Base-by-base conservation (phyloP, 2,888 invertebrate species). In the Agrotis puta region DNA sequence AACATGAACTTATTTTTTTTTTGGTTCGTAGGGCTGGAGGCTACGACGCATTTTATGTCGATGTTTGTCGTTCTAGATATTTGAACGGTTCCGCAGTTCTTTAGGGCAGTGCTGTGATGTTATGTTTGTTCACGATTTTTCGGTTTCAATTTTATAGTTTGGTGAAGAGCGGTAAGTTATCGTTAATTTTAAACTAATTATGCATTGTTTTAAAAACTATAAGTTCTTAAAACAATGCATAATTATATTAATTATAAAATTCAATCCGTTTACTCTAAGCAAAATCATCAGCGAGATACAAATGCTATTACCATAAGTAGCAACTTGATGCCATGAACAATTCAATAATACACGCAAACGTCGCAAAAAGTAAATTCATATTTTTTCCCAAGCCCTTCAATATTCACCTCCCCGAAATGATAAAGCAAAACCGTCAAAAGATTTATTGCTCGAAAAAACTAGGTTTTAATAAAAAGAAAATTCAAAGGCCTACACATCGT, bases 401-500 rank as follows among this genome's bases (percentile, higher is more conserved):
- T 74, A 47, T 64, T 79, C 56, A 22, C 53, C 67, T 53, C 61
- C 51, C 65, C 33, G 54, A 69, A 51, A 66, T 75, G 75, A 77
- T 64, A 66, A 61, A 64, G 72, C 76, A 80, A 78, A 77, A 68
- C 58, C 66, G 43, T 67, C 56, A 74, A 65, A 74, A 61, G 75
- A 79, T 80, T 78, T 74, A 74, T 81, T 77, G 77, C 70, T 74
- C 77, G 72, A 82, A 83, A 85, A 88, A 87, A 84, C 77, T 82
- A 84, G 70, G 83, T 74, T 83, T 85, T 85, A 81, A 85, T 88
- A 87, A 87, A 74, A 89, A 79, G 79, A 81, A 79, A 88, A 87
- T 90, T 90, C 87, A 88, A 87, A 89, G 89, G 88, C 90, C 90
- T 90, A 87, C 87, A 87, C 90, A 87, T 88, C 86, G 90, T 92